phyloP scores from a whole-genome alignment of 2,888 invertebrate genomes.

The Autographa pulchrina region DNA sequence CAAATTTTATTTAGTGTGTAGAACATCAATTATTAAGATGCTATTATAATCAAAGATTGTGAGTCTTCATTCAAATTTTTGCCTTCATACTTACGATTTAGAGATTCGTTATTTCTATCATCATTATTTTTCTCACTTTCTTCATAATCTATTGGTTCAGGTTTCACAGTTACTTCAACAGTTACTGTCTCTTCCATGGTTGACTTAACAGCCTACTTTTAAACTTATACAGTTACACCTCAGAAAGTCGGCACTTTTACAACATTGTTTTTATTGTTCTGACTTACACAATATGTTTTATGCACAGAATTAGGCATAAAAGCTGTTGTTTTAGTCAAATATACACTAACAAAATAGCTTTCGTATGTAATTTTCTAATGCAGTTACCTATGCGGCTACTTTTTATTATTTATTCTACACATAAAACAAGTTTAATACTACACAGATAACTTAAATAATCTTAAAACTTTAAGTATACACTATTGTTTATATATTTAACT shows the following conservation, averaged over 20 bases:
- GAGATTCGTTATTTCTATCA: neutral
- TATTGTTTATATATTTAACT: neutral
- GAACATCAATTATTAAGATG: neutral
- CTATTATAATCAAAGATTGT: neutral
- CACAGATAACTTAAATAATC: neutral
- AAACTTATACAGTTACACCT: conserved; percentile 8
- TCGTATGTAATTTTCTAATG: neutral
- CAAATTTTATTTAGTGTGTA: neutral
- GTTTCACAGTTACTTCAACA: conserved; percentile 48
- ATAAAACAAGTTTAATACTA: neutral
- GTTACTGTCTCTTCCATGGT: conserved; percentile 41
- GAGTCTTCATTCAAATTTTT: neutral
- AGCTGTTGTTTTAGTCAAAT: neutral
- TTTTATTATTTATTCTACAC: neutral
- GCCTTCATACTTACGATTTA: conserved; percentile 14
- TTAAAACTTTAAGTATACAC: conserved; percentile 1
- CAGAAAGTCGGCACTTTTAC: conserved; percentile 16
- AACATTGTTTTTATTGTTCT: conserved; percentile 29
- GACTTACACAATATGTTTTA: neutral
- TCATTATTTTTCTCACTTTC: conserved; percentile 11
- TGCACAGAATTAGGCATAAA: neutral
- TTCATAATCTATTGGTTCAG: conserved; percentile 36
- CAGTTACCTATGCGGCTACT: neutral
- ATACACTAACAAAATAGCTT: neutral
- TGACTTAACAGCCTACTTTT: conserved; percentile 41